Evolutionary conservation across 1,140 invertebrate species (phyloP).

Genomic region (Acromyrmex heyeri): DNA sequence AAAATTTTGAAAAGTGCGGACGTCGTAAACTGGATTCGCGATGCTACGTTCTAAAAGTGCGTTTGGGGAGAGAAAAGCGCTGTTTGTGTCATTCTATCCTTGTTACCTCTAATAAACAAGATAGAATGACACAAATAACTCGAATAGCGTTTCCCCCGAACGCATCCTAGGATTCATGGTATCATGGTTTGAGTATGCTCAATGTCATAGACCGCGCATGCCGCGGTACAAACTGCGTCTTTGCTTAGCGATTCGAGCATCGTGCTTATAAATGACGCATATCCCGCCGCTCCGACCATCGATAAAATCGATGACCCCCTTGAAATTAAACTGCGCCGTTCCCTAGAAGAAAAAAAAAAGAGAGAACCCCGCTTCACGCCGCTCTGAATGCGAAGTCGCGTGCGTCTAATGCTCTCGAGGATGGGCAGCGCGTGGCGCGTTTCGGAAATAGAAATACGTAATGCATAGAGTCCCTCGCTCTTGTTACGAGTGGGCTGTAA

Average conservation of each 20-base stretch:
- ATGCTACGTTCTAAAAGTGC: too few relatives aligned
- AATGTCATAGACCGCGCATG: neutral
- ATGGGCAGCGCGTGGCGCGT: slow-evolving; percentile 56
- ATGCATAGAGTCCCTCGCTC: slow-evolving; percentile 26
- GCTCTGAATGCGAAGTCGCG: slow-evolving; percentile 8
- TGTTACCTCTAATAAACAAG: too few relatives aligned
- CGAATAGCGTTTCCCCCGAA: too few relatives aligned
- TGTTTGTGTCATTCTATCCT: too few relatives aligned
- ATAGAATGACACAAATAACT: too few relatives aligned
- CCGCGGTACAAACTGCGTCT: neutral
- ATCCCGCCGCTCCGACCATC: slow-evolving; percentile 5
- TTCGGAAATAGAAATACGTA: slow-evolving; percentile 71
- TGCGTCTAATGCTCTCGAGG: slow-evolving; percentile 66
- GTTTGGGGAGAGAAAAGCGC: too few relatives aligned
- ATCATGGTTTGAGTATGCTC: neutral
- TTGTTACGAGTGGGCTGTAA: slow-evolving; percentile 64
- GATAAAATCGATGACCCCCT: slow-evolving; percentile 37
- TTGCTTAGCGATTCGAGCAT: neutral
- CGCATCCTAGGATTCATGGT: neutral
- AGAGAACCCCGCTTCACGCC: neutral
- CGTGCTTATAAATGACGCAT: neutral
- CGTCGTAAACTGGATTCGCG: neutral
- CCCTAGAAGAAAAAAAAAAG: neutral
- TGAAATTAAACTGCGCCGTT: slow-evolving; percentile 40
- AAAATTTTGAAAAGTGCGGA: neutral